Conservation (phyloP, 2,113 vertebrate species). For the Bagarius yarrelli region DNA sequence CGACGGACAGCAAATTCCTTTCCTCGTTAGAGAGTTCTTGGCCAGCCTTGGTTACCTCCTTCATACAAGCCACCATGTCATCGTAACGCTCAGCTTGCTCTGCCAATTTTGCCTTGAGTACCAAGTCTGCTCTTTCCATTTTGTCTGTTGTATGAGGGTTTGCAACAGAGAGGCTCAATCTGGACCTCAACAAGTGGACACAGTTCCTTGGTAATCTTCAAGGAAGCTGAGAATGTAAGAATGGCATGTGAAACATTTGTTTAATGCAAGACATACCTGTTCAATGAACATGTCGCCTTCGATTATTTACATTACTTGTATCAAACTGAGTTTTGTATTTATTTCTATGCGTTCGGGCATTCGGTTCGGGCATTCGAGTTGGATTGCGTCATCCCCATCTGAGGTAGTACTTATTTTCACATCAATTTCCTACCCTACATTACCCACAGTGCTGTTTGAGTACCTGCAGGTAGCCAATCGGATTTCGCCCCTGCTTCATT, state of each 20-base stretch:
- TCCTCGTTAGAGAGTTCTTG: conserved; percentile 89
- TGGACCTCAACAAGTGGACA: conserved; percentile 32
- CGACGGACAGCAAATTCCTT: conserved; percentile 74
- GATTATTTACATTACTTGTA: too few species aligned
- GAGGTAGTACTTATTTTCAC: neutral
- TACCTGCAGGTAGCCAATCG: neutral
- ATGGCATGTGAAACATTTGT: neutral
- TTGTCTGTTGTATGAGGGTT: conserved; percentile 48
- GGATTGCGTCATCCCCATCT: too few species aligned
- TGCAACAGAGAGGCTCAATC: conserved; percentile 25
- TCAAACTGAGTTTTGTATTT: too few species aligned
- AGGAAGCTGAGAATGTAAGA: conserved; percentile 27
- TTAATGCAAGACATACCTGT: neutral
- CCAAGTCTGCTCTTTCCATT: conserved; percentile 88
- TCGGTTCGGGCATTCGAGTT: neutral
- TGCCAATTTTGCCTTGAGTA: conserved; percentile 95
- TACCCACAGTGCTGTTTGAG: neutral
- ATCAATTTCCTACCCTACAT: neutral
- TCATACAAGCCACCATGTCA: conserved; percentile 94
- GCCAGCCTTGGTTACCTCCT: conserved; percentile 84
- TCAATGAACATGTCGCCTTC: too few species aligned
- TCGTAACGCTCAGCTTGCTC: conserved; percentile 98
- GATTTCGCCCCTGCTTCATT: neutral
- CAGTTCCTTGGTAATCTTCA: conserved; percentile 30
- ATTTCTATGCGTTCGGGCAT: neutral